These are phyloP conservation scores for Athene noctua DNA, from an alignment of 2,113 vertebrate species.

Conservation along the genomic window DNA sequence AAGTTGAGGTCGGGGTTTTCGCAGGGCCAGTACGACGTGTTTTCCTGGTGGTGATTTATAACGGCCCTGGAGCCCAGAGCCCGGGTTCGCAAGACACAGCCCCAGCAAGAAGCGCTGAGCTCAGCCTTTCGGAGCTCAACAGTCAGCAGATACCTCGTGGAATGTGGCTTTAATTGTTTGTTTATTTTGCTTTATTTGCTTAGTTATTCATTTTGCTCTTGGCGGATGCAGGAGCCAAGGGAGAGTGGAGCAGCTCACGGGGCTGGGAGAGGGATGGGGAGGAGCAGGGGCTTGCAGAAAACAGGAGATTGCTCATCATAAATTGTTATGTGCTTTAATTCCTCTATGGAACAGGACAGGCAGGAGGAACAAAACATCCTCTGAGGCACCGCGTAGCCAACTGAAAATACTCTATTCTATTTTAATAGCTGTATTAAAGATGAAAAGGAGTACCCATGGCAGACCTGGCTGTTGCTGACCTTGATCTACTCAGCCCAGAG, in stretches of 20 bases:
- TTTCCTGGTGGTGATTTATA: neutral
- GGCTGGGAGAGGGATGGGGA: neutral
- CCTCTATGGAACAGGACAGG: neutral
- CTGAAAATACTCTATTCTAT: neutral
- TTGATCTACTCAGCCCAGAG: neutral
- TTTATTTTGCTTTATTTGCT: neutral
- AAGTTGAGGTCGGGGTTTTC: neutral
- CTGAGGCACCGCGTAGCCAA: neutral
- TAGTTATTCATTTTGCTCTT: neutral
- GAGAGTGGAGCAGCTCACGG: neutral
- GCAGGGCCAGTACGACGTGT: rapidly evolving
- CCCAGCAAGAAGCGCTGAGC: neutral
- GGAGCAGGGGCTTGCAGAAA: neutral
- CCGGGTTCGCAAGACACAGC: neutral
- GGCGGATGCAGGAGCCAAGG: neutral
- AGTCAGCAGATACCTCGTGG: neutral
- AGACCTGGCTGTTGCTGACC: neutral
- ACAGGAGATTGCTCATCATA: neutral
- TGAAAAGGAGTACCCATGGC: neutral
- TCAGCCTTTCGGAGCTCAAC: neutral
- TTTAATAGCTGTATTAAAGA: neutral
- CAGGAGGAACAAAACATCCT: neutral
- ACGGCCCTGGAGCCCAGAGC: neutral
- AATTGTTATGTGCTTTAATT: neutral
- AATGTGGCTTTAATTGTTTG: constrained; percentile 9